Base-by-base conservation (phyloP, 2,113 vertebrate genomes). In the Glaucomys volans region DNA sequence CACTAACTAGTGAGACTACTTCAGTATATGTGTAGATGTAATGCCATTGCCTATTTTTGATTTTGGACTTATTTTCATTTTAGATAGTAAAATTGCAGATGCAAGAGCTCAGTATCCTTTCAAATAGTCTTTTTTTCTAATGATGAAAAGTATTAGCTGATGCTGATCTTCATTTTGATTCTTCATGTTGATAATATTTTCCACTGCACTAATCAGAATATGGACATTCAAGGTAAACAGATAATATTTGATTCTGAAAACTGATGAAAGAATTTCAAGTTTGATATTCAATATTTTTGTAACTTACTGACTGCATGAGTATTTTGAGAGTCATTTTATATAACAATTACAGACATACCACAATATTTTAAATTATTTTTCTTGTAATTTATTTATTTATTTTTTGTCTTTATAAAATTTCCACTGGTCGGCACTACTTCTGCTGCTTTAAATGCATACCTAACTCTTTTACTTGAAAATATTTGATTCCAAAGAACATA, bases 321-420 rank as follows among this genome's bases (percentile, higher is more conserved):
- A 76, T 87, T 87, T 87, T 94, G 24, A 54, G 30, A 44, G 72
- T 35, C 20, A 37, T 90, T 90, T 75, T 69, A 85, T 85, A 89
- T 62, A 1, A 16, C n/a, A 85, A 30, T 57, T 87, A 52, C 4
- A 47, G 7, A 4, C 74, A 0, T 54, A 50, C 2, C 14, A 71
- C 2, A 10, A 57, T 69, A 85, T 37, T 1, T 16, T 77, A 30
- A 26, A 24, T 9, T 77, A 0, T 8, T 44, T 77, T 69, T 11
- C 64, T 1, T 22, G 59, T 14, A 32, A 74, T 8, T 57, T 2
- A 26, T 66, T 14, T n/a, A 74, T 8, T 57, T 2, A 26, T 66
- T 14, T 24, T 66, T 66, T 66, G 0, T 47, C 71, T 54, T 30
- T 67, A 17, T 66, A 40, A 86, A 77, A n/a, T 0, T 2, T 50